Conservation (phyloP, 2,888 invertebrate species). For the Deilephila elpenor region DNA sequence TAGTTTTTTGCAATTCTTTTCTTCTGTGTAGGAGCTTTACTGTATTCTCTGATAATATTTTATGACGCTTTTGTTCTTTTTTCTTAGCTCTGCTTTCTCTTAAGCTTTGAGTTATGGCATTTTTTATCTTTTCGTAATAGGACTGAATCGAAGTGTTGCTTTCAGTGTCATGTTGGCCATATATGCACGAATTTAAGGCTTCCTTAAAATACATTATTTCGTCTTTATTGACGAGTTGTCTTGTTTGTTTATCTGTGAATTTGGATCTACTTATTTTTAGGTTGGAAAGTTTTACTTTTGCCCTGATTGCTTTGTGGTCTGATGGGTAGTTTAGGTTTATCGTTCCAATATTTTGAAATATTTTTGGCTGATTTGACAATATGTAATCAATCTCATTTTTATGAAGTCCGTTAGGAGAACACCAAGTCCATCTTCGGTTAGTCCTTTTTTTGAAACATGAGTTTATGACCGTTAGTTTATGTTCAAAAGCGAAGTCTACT, state of each 20-base stretch:
- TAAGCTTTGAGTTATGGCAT: slow-evolving; percentile 32
- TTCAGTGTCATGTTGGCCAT: not conserved
- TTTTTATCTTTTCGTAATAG: slow-evolving; percentile 36
- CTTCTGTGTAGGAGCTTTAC: slow-evolving; percentile 33
- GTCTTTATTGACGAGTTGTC: slow-evolving; percentile 29
- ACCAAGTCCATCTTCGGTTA: slow-evolving; percentile 10
- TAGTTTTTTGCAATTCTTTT: slow-evolving; percentile 36
- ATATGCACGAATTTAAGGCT: slow-evolving; percentile 7
- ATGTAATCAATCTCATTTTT: slow-evolving; percentile 17
- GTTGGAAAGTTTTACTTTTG: slow-evolving; percentile 33
- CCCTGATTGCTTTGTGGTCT: slow-evolving; percentile 40
- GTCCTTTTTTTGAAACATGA: slow-evolving; percentile 32
- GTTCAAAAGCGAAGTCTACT: slow-evolving; percentile 28
- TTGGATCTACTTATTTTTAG: slow-evolving; percentile 35
- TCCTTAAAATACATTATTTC: slow-evolving; percentile 34
- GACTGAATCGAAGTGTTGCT: slow-evolving; percentile 29
- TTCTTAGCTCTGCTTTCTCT: not conserved
- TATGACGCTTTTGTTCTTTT: slow-evolving; percentile 26
- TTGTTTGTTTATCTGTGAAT: slow-evolving; percentile 29
- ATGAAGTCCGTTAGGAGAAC: not conserved
- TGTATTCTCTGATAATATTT: slow-evolving; percentile 34
- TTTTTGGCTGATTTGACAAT: slow-evolving; percentile 34
- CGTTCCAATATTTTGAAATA: slow-evolving; percentile 38
- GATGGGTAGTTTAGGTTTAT: slow-evolving; percentile 38
- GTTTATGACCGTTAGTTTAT: slow-evolving; percentile 33